Conservation (phyloP, 1,140 invertebrate species). For the Paralvinella palmiformis region DNA sequence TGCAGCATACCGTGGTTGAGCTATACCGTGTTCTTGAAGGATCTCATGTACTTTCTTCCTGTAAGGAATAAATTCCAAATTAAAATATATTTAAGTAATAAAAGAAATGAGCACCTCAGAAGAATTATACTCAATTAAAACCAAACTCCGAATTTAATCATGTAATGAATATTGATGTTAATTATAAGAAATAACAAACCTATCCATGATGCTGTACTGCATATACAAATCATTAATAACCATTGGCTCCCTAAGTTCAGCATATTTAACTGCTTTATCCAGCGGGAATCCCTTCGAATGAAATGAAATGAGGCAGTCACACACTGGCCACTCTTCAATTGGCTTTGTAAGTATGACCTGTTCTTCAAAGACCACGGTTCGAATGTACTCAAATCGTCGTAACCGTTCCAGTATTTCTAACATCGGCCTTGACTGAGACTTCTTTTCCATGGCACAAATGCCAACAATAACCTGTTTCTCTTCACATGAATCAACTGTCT, state of each 20-base stretch:
- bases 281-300: constrained; percentile 97
- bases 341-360: constrained; percentile 76
- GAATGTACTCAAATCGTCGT: constrained; percentile 93
- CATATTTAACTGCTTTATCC: constrained; percentile 97
- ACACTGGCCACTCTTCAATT: constrained; percentile 96
- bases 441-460: constrained; percentile 98
- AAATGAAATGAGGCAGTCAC: constrained; percentile 97
- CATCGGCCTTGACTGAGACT: constrained; percentile 97
- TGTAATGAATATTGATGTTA: too few relatives aligned
- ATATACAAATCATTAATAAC: constrained; percentile 97
- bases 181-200: constrained; percentile 26
- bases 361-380: constrained; percentile 87
- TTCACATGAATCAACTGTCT: too few relatives aligned
- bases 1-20: constrained; percentile 95
- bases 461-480: constrained; percentile 61
- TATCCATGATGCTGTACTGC: constrained; percentile 92
- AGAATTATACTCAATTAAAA: too few relatives aligned
- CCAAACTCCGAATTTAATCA: too few relatives aligned
- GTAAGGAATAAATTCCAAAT: too few relatives aligned
- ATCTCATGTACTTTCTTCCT: constrained; percentile 91
- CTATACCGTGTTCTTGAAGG: constrained; percentile 87
- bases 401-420: constrained; percentile 91
- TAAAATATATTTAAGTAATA: too few relatives aligned
- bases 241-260: constrained; percentile 87
- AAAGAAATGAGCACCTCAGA: too few relatives aligned